phyloP scores from a whole-genome alignment of 2,113 vertebrate species.

The Asarcornis scutulata region DNA sequence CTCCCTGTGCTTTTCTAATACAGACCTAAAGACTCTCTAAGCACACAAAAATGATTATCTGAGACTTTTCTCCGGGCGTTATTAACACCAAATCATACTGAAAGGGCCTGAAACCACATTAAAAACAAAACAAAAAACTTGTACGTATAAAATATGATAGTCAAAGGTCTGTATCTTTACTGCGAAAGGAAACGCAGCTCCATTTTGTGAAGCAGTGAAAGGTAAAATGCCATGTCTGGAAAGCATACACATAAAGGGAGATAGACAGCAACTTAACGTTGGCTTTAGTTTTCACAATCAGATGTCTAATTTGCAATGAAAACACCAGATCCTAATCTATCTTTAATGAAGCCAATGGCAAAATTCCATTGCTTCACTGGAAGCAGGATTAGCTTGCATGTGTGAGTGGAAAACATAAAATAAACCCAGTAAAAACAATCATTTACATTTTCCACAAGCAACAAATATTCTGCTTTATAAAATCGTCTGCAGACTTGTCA shows the following conservation, averaged over 20 bases:
- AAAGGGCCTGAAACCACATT: background rate
- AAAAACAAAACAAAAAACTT: no score
- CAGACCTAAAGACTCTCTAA: background rate
- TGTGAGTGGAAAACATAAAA: background rate
- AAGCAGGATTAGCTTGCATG: background rate
- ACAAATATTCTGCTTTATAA: background rate
- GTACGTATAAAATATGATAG: background rate
- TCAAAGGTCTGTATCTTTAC: background rate
- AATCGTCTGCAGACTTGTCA: background rate
- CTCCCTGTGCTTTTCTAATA: background rate
- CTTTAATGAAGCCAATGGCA: slow-evolving; percentile 16
- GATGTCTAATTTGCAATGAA: background rate
- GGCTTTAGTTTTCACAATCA: background rate
- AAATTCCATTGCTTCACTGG: background rate
- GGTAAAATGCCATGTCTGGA: background rate
- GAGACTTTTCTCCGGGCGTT: background rate
- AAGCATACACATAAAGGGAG: background rate
- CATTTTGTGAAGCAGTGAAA: background rate
- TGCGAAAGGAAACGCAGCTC: background rate
- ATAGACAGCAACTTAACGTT: background rate
- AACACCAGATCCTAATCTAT: slow-evolving; percentile 10
- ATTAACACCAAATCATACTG: background rate
- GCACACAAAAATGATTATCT: background rate
- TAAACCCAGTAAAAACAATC: background rate
- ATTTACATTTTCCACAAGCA: background rate